Evolutionary conservation across 2,797 vertebrate genomes (phyloP).

Genomic region (Odontamblyopus rebecca): DNA sequence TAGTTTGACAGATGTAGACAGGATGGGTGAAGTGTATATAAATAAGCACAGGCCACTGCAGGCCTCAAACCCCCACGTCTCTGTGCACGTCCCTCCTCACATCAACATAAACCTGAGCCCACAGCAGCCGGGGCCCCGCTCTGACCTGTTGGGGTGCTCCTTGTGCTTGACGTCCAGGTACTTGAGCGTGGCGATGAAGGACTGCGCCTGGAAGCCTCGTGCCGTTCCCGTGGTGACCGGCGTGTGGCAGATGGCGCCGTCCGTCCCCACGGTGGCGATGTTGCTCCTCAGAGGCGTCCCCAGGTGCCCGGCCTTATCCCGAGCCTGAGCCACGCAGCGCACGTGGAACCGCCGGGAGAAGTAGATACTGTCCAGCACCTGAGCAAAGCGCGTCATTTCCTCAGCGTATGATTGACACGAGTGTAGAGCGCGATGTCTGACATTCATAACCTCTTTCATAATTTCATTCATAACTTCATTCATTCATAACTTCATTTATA

Average conservation of each 20-base stretch:
- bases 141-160: slow-evolving; percentile 94
- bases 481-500: too few relatives aligned
- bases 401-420: too few relatives aligned
- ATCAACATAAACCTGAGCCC: too few relatives aligned
- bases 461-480: too few relatives aligned
- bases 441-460: too few relatives aligned
- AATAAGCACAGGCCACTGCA: too few relatives aligned
- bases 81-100: too few relatives aligned
- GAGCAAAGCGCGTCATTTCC: too few relatives aligned
- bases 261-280: slow-evolving; percentile 88
- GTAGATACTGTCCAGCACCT: slow-evolving; percentile 98
- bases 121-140: accelerated
- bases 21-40: too few relatives aligned
- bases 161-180: slow-evolving; percentile 98
- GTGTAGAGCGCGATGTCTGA: too few relatives aligned
- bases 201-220: slow-evolving; percentile 96
- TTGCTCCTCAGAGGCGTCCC: slow-evolving; percentile 94
- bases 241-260: slow-evolving; percentile 95
- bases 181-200: slow-evolving; percentile 93
- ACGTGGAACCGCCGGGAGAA: slow-evolving; percentile 96
- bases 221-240: slow-evolving; percentile 93
- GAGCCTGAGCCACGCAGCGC: slow-evolving; percentile 93
- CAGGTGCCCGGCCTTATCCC: slow-evolving; percentile 88
- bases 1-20: too few relatives aligned
- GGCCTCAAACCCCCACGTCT: too few relatives aligned